Evolutionary conservation across 2,888 invertebrate genomes (phyloP), one percentile per base, ranked within the genome.

Genomic region (Drosophila tripunctata): DNA sequence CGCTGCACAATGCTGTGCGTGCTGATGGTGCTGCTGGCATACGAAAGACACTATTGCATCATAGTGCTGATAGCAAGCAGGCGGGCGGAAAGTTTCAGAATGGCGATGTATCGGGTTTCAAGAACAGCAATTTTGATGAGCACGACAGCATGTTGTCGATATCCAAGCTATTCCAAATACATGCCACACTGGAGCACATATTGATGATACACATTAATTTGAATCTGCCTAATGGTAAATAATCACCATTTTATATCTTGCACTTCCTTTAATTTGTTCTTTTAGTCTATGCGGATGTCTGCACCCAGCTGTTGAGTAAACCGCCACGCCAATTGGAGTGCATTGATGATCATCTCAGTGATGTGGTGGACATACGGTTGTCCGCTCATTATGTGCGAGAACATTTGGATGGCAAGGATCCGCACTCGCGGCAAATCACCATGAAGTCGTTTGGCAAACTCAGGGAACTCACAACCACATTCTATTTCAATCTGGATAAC

Each of bases 131-230:
- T 47, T 91, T 91, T 40, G 76, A 87, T 72, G 78, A 83, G 47
- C 51, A 61, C 0, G 88, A 89, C 27, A 87, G 87, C 21, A 80
- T 87, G 35, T 64, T 60, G 10, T 78, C 78, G 8, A 50, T 91
- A n/a, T 86, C 90, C 0, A 89, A 89, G 54, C 51, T 91, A 2
- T 75, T 89, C 14, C 91, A 91, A 78, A 87, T 91, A 7, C 91
- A 91, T 60, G 88, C 90, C 44, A 83, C 89, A 0, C 45, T 91
- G 51, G 91, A 91, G 62, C 91, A 91, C 72, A 63, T 91, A 7
- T 33, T 91, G 12, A 80, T 90, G 87, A 89, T 91, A 35, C 90
- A 91, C 52, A 84, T 87, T 1, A 78, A 91, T 72, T 75, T 91
- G 19, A 91, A 90, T 80, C 67, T 91, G 30, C 87, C 86, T 30